phyloP scores from a whole-genome alignment of 2,113 vertebrate genomes.

The Notiomystis cincta region DNA sequence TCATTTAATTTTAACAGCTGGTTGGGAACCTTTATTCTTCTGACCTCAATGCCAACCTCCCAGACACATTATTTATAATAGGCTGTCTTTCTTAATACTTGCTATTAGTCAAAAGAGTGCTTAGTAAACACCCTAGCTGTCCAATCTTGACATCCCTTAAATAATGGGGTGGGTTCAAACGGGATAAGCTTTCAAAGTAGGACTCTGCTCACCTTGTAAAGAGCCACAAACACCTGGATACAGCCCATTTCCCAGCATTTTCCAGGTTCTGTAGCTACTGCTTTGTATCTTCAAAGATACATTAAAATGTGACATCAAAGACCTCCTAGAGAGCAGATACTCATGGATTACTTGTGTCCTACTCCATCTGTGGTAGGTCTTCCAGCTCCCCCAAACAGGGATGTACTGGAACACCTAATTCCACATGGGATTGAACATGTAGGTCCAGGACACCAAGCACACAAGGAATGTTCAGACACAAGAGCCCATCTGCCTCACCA shows the following conservation, averaged over 20 bases:
- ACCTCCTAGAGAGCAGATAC: not conserved
- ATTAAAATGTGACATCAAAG: not conserved
- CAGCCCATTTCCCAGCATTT: not conserved
- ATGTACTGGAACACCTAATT: not conserved
- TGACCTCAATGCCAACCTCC: not conserved
- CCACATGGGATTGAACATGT: not conserved
- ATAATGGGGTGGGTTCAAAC: not conserved
- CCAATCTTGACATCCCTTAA: not conserved
- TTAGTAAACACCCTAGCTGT: not conserved
- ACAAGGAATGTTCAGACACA: rapidly evolving
- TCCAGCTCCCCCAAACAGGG: not conserved
- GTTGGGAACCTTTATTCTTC: not conserved
- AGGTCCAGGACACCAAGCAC: not conserved
- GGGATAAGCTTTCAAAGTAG: not conserved
- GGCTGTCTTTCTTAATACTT: not conserved
- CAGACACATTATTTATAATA: conserved; percentile 6
- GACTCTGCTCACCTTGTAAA: not conserved
- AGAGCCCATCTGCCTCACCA: not conserved
- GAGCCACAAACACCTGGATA: not conserved
- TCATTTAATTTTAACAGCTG: not conserved
- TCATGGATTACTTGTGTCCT: not conserved
- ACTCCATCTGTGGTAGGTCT: not conserved
- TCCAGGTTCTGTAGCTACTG: not conserved
- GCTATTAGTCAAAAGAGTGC: not conserved
- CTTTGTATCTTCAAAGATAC: not conserved